Conservation (phyloP, 2,113 vertebrate species). For the Callocephalon fimbriatum region DNA sequence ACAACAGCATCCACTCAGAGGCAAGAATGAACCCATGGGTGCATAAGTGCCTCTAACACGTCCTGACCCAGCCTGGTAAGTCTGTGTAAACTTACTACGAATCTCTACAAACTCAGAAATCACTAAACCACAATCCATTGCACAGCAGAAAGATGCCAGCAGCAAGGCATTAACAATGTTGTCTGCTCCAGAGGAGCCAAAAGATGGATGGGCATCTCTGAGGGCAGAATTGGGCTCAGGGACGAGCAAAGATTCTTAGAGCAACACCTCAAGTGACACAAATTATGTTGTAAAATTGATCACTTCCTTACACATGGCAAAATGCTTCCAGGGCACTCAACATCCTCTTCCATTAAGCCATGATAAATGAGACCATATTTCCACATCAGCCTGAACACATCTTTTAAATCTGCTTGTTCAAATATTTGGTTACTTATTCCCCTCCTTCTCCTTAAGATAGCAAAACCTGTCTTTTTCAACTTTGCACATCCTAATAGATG, state of each 20-base stretch:
- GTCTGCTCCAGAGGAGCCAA: background rate
- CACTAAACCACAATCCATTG: background rate
- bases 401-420: conserved; percentile 44
- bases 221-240: conserved; percentile 27
- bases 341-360: conserved; percentile 55
- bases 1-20: background rate
- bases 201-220: conserved; percentile 39
- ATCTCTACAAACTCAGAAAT: background rate
- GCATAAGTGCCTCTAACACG: background rate
- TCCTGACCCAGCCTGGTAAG: background rate
- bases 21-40: background rate
- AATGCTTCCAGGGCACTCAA: conserved; percentile 56
- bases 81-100: background rate
- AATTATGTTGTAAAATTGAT: conserved; percentile 61
- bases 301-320: conserved; percentile 53
- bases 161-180: conserved; percentile 40
- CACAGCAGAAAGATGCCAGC: background rate
- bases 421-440: conserved; percentile 35
- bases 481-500: background rate
- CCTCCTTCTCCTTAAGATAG: background rate
- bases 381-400: conserved; percentile 12
- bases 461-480: background rate
- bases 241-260: conserved; percentile 24
- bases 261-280: conserved; percentile 63
- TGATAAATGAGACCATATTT: conserved; percentile 55